Evolutionary conservation across 2,113 vertebrate genomes (phyloP).

Genomic region (Copsychus sechellarum): DNA sequence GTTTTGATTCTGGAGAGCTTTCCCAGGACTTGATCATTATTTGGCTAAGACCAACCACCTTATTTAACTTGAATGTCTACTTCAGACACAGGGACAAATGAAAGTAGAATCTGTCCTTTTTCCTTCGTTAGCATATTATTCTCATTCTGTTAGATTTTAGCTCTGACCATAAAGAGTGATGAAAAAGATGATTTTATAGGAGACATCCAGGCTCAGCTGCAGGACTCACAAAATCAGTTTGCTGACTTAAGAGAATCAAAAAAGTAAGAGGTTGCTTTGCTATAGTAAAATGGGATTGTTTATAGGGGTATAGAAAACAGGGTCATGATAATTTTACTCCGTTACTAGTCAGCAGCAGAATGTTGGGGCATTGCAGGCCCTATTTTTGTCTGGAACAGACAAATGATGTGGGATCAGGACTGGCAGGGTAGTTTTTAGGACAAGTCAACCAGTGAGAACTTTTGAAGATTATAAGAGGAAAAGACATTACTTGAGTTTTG

Average conservation of each 20-base stretch:
- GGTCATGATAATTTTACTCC: background rate
- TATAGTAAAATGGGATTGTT: background rate
- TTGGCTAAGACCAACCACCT: background rate
- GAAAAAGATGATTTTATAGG: constrained; percentile 77
- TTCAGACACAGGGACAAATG: background rate
- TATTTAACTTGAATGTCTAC: background rate
- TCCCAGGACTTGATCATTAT: background rate
- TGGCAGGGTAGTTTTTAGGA: background rate
- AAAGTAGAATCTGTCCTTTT: background rate
- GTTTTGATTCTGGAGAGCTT: background rate
- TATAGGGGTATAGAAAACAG: background rate
- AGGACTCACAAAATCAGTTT: constrained; percentile 75
- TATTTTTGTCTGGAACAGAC: background rate
- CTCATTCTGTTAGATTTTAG: constrained; percentile 73
- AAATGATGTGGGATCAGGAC: background rate
- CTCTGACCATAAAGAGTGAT: constrained; percentile 69
- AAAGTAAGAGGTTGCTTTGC: constrained; percentile 74
- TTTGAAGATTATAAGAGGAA: background rate
- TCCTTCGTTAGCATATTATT: background rate
- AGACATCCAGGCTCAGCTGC: constrained; percentile 71
- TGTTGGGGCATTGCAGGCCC: background rate
- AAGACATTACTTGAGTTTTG: background rate
- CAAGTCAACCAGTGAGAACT: background rate
- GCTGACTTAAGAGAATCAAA: constrained; percentile 76
- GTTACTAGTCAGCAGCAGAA: background rate